phyloP scores from a whole-genome alignment of 2,888 invertebrate genomes.

The Leucoptera coffeella region DNA sequence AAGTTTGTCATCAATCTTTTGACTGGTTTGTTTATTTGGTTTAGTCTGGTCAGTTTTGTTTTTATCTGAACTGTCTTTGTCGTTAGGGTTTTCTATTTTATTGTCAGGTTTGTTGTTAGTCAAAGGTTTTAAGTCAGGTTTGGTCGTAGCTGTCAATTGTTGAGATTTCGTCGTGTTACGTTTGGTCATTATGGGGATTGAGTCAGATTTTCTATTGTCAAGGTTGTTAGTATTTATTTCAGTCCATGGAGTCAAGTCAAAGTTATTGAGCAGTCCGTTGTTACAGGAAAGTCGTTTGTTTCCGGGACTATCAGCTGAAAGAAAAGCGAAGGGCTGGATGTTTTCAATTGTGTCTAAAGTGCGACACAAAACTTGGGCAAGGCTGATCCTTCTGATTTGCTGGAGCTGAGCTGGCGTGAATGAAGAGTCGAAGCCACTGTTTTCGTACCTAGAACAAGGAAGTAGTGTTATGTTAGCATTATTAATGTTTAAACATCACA shows the following conservation, averaged over 20 bases:
- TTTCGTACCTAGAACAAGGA: constrained; percentile 61
- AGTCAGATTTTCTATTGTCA: constrained; percentile 25
- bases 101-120: too few species aligned
- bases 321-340: constrained; percentile 66
- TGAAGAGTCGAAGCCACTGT: constrained; percentile 64
- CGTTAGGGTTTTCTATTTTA: constrained; percentile 8
- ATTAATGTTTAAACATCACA: too few species aligned
- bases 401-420: constrained; percentile 73
- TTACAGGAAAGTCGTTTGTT: constrained; percentile 56
- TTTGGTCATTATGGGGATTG: too few species aligned
- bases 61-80: too few species aligned
- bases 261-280: constrained; percentile 44
- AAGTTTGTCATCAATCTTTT: constrained; percentile 53
- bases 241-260: constrained; percentile 58
- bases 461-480: too few species aligned
- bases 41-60: too few species aligned
- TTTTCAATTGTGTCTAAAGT: constrained; percentile 60
- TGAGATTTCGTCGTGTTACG: too few species aligned
- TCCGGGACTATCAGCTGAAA: constrained; percentile 52
- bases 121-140: too few species aligned
- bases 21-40: constrained; percentile 14
- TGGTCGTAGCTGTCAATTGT: too few species aligned
- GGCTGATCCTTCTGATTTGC: constrained; percentile 62
- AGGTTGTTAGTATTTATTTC: constrained; percentile 47
- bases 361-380: constrained; percentile 67